These are phyloP conservation scores for Hyposoter dolosus DNA, from an alignment of 2,888 invertebrate species.

Conservation along the genomic window DNA sequence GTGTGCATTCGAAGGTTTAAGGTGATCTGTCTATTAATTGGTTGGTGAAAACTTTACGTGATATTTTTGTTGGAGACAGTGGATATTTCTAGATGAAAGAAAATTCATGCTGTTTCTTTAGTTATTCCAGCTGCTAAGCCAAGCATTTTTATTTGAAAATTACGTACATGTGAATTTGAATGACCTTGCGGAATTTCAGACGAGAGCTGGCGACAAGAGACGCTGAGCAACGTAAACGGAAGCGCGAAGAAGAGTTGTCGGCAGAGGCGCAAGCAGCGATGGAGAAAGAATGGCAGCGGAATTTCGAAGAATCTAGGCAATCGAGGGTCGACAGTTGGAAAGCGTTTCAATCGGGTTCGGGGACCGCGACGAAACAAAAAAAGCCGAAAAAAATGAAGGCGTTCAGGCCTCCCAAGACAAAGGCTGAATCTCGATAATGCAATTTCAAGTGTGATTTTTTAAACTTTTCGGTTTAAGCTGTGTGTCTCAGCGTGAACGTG, in stretches of 20 bases:
- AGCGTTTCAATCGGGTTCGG: constrained; percentile 90
- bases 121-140: too few species aligned
- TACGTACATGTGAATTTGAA: background rate
- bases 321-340: constrained; percentile 97
- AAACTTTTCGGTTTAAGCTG: constrained; percentile 59
- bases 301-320: constrained; percentile 98
- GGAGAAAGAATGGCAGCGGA: constrained; percentile 99
- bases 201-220: constrained; percentile 95
- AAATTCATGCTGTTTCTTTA: too few species aligned
- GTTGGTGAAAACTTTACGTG: too few species aligned
- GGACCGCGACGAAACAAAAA: constrained; percentile 89
- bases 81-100: too few species aligned
- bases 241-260: constrained; percentile 96
- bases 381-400: constrained; percentile 92
- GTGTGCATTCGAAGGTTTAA: too few species aligned
- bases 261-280: constrained; percentile 95
- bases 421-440: constrained; percentile 95
- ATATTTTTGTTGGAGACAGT: too few species aligned
- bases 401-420: constrained; percentile 97
- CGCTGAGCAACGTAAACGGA: constrained; percentile 96
- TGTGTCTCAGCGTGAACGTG: constrained; percentile 42
- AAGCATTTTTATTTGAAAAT: background rate
- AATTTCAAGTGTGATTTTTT: constrained; percentile 49
- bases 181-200: constrained; percentile 73
- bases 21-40: too few species aligned